phyloP scores from a whole-genome alignment of 2,113 vertebrate species.

The Anhinga rufa region DNA sequence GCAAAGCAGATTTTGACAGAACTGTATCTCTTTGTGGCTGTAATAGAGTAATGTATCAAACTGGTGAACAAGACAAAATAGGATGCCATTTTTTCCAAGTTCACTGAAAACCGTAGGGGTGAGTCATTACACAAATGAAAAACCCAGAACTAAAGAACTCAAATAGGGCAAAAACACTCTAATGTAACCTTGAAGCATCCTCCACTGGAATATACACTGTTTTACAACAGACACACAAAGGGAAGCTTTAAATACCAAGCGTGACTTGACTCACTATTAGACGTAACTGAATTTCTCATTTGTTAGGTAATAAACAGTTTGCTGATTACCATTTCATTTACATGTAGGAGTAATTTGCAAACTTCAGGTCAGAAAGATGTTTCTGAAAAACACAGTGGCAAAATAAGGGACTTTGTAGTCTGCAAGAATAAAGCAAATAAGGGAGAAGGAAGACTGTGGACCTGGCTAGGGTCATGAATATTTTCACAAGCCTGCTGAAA shows the following conservation, averaged over 20 bases:
- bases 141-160: background rate
- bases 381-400: background rate
- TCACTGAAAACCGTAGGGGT: background rate
- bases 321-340: background rate
- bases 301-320: background rate
- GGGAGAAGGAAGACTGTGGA: background rate
- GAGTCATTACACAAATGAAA: background rate
- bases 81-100: background rate
- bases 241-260: background rate
- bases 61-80: background rate
- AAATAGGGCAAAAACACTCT: background rate
- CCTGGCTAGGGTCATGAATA: background rate
- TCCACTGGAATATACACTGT: background rate
- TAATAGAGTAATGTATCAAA: constrained; percentile 21
- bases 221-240: background rate
- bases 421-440: background rate
- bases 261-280: background rate
- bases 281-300: background rate
- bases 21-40: background rate
- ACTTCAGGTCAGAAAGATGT: background rate
- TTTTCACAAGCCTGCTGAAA: background rate
- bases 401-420: background rate
- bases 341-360: background rate
- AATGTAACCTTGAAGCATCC: background rate
- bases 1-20: constrained; percentile 29